Evolutionary conservation across 2,888 invertebrate species (phyloP).

Genomic region (Strigamia transsilvanica): DNA sequence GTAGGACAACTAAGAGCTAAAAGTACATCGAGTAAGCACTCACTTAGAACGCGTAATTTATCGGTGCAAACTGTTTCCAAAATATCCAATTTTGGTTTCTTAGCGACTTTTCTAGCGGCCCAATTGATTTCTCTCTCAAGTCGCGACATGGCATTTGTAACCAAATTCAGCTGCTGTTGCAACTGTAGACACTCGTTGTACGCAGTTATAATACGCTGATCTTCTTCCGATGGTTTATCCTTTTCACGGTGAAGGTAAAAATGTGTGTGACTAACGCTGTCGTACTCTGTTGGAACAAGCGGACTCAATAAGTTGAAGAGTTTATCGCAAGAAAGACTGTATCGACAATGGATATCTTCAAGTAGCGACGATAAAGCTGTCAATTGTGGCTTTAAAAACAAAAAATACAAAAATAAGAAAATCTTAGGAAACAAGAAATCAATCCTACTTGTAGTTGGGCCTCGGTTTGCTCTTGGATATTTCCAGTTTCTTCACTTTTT

Average conservation of each 20-base stretch:
- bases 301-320: conserved; percentile 81
- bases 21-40: conserved; percentile 82
- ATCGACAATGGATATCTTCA: conserved; percentile 81
- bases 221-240: conserved; percentile 69
- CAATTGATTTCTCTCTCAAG: conserved; percentile 71
- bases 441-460: conserved; percentile 59
- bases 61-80: conserved; percentile 74
- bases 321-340: conserved; percentile 84
- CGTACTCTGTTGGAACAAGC: conserved; percentile 69
- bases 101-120: not conserved
- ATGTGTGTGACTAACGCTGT: conserved; percentile 67
- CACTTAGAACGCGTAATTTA: conserved; percentile 82
- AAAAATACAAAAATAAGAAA: conserved; percentile 55
- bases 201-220: conserved; percentile 66
- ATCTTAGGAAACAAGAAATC: conserved; percentile 23
- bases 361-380: conserved; percentile 74
- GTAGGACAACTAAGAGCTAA: conserved; percentile 67
- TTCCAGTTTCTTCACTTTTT: conserved; percentile 65
- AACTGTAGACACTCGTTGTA: conserved; percentile 84
- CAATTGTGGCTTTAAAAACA: conserved; percentile 68
- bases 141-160: conserved; percentile 77
- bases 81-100: conserved; percentile 50
- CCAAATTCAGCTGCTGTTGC: conserved; percentile 87
- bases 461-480: conserved; percentile 57
- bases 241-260: conserved; percentile 73